Base-by-base conservation (phyloP, 2,797 vertebrate species). In the Prunella strophiata region DNA sequence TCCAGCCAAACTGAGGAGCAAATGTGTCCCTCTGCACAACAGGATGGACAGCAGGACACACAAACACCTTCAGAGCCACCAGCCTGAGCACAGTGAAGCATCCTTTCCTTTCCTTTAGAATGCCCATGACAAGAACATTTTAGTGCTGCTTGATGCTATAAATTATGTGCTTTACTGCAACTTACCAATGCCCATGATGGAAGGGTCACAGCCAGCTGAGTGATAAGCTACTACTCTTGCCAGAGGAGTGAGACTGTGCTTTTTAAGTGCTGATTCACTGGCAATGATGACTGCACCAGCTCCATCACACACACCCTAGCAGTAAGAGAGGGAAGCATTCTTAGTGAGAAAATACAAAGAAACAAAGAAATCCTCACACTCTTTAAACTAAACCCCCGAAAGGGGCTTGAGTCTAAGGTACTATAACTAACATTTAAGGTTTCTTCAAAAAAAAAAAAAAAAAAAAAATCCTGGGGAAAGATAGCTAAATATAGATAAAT, bases 131-230 rank as follows among this genome's bases (percentile, higher is more conserved):
- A 10, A 72, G 30, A 92, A 20, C 15, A 68, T 26, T 48, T 52
- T 22, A 16, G 42, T 8, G 18, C 19, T 71, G 58, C 34, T 48
- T 2, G n/a, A 21, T 22, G 34, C 16, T 51, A 11, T 4, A 10
- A 71, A 38, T 13, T 2, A 68, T 5, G 22, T 34, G 12, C 19
- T 68, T 83, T 17, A 16, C 1, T 62, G 65, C 21, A 27, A 97
- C 98, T 98, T 96, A 99, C 99, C 99, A 66, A 99, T 99, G 94
- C 99, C 99, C 99, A 99, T 99, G 91, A 99, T 99, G 96, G 98
- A 98, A 23, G 99, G 99, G 87, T 99, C 99, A 96, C 99, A 99
- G 86, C 99, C 99, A 13, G 98, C 96, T 8, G 93, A 97, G 42
- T 99, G 99, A 96, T 99, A 99, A 26, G 98, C 96, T 32, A 99